Conservation (phyloP, 2,888 invertebrate species). For the Leptarthrus brevirostris region DNA sequence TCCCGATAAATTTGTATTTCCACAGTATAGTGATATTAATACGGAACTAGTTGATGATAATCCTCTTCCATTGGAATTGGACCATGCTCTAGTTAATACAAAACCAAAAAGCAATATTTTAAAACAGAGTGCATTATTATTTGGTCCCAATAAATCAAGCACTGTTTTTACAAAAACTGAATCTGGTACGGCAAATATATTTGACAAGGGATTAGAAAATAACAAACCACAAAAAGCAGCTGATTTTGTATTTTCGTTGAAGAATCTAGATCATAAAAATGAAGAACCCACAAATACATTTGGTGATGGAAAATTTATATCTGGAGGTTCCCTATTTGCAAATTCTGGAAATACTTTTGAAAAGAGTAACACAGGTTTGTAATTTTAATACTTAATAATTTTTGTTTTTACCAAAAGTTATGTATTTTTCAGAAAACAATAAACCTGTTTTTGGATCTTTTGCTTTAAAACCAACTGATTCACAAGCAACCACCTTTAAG, state of each 20-base stretch:
- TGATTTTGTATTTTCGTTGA: not conserved
- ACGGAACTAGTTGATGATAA: constrained; percentile 53
- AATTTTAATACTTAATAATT: not conserved
- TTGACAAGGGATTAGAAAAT: not conserved
- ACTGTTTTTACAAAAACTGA: too few relatives aligned
- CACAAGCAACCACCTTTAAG: too few relatives aligned
- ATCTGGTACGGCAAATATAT: too few relatives aligned
- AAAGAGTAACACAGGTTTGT: not conserved
- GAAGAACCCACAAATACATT: not conserved
- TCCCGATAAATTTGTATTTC: constrained; percentile 68
- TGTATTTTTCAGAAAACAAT: constrained; percentile 52
- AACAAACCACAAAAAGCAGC: not conserved
- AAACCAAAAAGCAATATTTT: constrained; percentile 55
- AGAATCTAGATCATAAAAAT: not conserved
- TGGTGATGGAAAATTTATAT: constrained; percentile 11
- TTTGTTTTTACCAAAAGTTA: too few relatives aligned
- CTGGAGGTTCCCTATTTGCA: constrained; percentile 61
- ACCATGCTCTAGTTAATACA: constrained; percentile 49
- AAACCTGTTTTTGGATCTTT: constrained; percentile 58
- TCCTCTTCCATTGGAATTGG: constrained; percentile 57
- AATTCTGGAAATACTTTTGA: constrained; percentile 53
- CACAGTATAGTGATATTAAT: constrained; percentile 18
- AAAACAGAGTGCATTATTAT: constrained; percentile 54
- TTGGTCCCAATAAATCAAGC: too few relatives aligned
- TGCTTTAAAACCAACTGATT: too few relatives aligned